A percentile compares a stretch with the other conserved stretches of the same genome.
phyloP scores from a whole-genome alignment of 2,888 invertebrate species.

The Papilio elwesi region DNA sequence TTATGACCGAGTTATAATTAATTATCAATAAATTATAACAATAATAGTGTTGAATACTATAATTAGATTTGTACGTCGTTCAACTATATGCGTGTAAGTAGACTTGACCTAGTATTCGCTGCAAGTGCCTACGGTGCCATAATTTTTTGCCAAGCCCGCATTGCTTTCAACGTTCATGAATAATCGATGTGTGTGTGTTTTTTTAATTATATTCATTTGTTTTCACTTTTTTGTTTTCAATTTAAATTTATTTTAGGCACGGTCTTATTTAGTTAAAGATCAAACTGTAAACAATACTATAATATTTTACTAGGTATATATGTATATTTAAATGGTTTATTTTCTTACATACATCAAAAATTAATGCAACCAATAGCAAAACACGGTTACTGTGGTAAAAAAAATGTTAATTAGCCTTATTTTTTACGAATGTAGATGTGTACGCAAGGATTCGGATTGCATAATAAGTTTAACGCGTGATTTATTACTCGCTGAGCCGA shows the following conservation, averaged over 20 bases:
- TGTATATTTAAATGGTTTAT: background rate
- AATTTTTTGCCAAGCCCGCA: slow-evolving; percentile 36
- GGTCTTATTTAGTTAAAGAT: background rate
- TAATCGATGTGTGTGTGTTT: slow-evolving; percentile 10
- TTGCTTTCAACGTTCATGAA: slow-evolving; percentile 39
- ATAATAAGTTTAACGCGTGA: slow-evolving; percentile 23
- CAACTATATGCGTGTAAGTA: slow-evolving; percentile 36
- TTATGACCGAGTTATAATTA: background rate
- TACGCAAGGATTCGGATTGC: slow-evolving; percentile 32
- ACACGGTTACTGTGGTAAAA: slow-evolving; percentile 6
- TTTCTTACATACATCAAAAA: background rate
- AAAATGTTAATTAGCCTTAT: slow-evolving; percentile 14
- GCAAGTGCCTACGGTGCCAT: slow-evolving; percentile 24
- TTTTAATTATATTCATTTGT: slow-evolving; percentile 17
- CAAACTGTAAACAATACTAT: too few relatives aligned
- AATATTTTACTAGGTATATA: too few relatives aligned
- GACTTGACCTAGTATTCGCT: slow-evolving; percentile 39
- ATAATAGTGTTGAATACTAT: slow-evolving; percentile 30
- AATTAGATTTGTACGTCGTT: slow-evolving; percentile 29
- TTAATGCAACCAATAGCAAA: background rate
- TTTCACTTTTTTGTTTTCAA: slow-evolving; percentile 18
- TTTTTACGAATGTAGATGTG: slow-evolving; percentile 9
- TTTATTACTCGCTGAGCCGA: slow-evolving; percentile 24
- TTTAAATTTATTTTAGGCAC: background rate
- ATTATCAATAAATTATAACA: slow-evolving; percentile 27